Base-by-base conservation (phyloP, 2,888 invertebrate genomes). In the Spilosoma lubricipeda region DNA sequence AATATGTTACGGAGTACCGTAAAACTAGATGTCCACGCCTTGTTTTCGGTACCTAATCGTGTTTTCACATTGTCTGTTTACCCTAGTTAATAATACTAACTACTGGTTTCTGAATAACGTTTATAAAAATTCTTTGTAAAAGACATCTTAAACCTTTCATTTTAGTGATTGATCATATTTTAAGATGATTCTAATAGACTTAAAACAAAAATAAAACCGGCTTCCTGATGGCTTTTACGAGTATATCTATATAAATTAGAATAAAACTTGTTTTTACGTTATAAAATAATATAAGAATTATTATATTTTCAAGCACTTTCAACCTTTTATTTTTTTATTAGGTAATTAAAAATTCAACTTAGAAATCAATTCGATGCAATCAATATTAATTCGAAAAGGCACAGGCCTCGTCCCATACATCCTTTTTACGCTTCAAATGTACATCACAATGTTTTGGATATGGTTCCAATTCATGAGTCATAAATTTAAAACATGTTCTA, bases 21-120 rank as follows among this genome's bases (percentile, higher is more conserved):
- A 83, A 15, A 27, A 75, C 39, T 52, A 27, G 23, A 42, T 23
- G 27, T 80, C 71, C 56, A 85, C 81, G 78, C 71, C 79, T 77
- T 76, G 63, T 71, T 68, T 73, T 39, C 30, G 20, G 30, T 11
- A n/a, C 7, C n/a, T n/a, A n/a, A n/a, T 67, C 33, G 2, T n/a
- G 27, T 39, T 72, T 72, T 67, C 11, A 3, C 0, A 36, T 15
- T 20, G 20, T n/a, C n/a, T n/a, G n/a, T 65, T 70, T 67, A 45
- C 33, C 39, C 15, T 20, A 65, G 4, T 39, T 64, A 20, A 64
- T 45, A 52, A 39, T 67, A 18, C 27, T 9, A 36, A 13, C 7
- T n/a, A 27, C n/a, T n/a, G 33, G 33, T 33, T 33, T 33, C 1
- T 33, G 33, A 42, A 7, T 45, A 13, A 8, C 36, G 13, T 23